phyloP scores from a whole-genome alignment of 2,888 invertebrate genomes.

The Cotesia congregata region DNA sequence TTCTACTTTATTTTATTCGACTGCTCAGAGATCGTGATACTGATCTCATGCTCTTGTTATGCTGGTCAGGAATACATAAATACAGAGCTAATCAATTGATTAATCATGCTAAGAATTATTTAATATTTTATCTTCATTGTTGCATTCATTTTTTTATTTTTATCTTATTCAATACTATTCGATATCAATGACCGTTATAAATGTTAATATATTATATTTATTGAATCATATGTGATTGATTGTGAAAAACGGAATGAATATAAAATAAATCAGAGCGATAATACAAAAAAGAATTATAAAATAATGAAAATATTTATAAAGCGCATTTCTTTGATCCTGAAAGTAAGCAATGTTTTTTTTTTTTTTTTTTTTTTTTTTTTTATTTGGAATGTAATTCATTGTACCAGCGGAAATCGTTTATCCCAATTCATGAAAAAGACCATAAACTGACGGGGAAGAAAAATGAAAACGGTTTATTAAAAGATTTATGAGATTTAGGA shows the following conservation, averaged over 20 bases:
- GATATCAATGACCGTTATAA: not conserved
- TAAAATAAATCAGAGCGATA: not conserved
- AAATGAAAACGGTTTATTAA: conserved; percentile 6
- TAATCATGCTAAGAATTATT: not conserved
- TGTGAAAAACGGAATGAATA: not conserved
- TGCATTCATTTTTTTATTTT: not conserved
- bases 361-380: not conserved
- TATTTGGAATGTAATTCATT: not conserved
- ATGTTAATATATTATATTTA: not conserved
- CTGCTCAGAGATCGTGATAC: conserved; percentile 22
- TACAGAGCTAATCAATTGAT: not conserved
- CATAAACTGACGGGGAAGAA: conserved; percentile 15
- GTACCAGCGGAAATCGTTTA: conserved; percentile 11
- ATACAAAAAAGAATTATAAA: conserved; percentile 2
- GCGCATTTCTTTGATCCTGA: not conserved
- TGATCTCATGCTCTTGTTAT: conserved; percentile 30
- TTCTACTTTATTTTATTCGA: conserved; percentile 13
- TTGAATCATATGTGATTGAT: not conserved
- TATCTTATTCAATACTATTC: not conserved
- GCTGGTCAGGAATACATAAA: conserved; percentile 21
- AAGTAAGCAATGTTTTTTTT: not conserved
- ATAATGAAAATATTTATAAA: not conserved
- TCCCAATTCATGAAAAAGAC: conserved; percentile 10
- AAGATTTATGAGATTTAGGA: conserved; percentile 29
- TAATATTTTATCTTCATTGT: not conserved